A percentile compares a stretch with the other conserved stretches of the same genome.
Conservation (phyloP, 2,113 vertebrate genomes). For the Balaenoptera acutorostrata region DNA sequence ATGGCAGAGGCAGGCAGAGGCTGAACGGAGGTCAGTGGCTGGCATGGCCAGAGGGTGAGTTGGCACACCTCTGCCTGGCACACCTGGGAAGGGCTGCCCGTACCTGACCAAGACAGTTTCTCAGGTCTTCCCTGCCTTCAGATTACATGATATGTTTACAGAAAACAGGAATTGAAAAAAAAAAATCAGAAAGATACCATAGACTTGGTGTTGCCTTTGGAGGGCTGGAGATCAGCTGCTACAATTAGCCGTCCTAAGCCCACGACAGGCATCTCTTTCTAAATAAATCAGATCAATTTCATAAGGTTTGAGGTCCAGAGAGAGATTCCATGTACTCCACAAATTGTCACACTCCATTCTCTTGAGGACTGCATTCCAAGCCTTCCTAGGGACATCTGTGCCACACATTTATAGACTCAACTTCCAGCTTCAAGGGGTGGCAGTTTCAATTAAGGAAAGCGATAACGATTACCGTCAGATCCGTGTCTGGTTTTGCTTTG, state of each 20-base stretch:
- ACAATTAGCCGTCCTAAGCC: slow-evolving; percentile 33
- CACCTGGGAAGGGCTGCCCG: background rate
- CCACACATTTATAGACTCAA: slow-evolving; percentile 51
- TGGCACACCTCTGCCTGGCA: background rate
- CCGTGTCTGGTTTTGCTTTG: background rate
- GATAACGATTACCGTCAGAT: slow-evolving; percentile 19
- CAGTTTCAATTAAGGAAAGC: slow-evolving; percentile 62
- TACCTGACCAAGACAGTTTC: background rate
- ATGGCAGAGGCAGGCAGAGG: background rate
- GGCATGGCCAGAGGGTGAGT: background rate
- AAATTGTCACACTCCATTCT: slow-evolving; percentile 51
- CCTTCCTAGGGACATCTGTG: slow-evolving; percentile 45
- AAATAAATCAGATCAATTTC: slow-evolving; percentile 66
- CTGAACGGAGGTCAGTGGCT: background rate
- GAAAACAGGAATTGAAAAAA: background rate
- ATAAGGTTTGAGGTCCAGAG: slow-evolving; percentile 52
- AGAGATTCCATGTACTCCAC: slow-evolving; percentile 32
- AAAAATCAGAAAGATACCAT: background rate
- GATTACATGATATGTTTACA: background rate
- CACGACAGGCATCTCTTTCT: slow-evolving; percentile 17
- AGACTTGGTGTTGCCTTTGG: background rate
- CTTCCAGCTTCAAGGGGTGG: slow-evolving; percentile 57
- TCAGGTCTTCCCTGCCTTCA: background rate
- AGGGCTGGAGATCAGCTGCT: background rate
- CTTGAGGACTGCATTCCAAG: slow-evolving; percentile 31